Evolutionary conservation across 1,140 invertebrate genomes (phyloP).

Genomic region (Danaus plexippus): DNA sequence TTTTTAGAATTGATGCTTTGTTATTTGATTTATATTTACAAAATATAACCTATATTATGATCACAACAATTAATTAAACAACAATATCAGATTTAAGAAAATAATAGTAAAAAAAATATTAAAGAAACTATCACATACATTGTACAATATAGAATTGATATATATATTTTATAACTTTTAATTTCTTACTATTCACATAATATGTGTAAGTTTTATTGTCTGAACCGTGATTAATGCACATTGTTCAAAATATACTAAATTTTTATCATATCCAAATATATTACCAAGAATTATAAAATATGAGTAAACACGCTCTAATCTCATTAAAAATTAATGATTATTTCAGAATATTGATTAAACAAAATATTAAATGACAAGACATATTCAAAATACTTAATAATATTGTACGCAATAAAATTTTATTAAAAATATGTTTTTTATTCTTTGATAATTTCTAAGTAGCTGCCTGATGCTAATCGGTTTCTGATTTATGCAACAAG

Average conservation of each 20-base stretch:
- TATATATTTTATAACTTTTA: slow-evolving; percentile 18
- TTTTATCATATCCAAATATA: neutral
- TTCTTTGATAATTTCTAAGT: slow-evolving; percentile 1
- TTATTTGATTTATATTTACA: slow-evolving; percentile 39
- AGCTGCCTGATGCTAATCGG: neutral
- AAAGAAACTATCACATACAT: too few species aligned
- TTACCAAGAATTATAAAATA: too few species aligned
- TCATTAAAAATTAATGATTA: too few species aligned
- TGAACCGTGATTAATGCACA: slow-evolving; percentile 36
- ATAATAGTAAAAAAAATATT: slow-evolving; percentile 7
- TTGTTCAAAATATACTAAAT: slow-evolving; percentile 14
- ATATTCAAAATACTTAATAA: too few species aligned
- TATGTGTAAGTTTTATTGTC: slow-evolving; percentile 41
- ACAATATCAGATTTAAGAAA: neutral
- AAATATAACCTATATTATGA: neutral
- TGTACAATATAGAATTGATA: slow-evolving; percentile 6
- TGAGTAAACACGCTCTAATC: too few species aligned
- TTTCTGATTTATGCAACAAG: too few species aligned
- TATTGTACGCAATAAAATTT: neutral
- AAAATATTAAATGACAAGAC: too few species aligned
- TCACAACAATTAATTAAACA: neutral
- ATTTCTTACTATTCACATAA: slow-evolving; percentile 13
- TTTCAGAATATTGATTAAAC: too few species aligned
- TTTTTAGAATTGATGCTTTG: slow-evolving; percentile 66
- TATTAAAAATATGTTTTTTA: slow-evolving; percentile 4